Percentiles rank a stretch among this genome's conserved stretches.
These are phyloP conservation scores for Phthorimaea operculella DNA, from an alignment of 1,140 invertebrate species.

Conservation along the genomic window DNA sequence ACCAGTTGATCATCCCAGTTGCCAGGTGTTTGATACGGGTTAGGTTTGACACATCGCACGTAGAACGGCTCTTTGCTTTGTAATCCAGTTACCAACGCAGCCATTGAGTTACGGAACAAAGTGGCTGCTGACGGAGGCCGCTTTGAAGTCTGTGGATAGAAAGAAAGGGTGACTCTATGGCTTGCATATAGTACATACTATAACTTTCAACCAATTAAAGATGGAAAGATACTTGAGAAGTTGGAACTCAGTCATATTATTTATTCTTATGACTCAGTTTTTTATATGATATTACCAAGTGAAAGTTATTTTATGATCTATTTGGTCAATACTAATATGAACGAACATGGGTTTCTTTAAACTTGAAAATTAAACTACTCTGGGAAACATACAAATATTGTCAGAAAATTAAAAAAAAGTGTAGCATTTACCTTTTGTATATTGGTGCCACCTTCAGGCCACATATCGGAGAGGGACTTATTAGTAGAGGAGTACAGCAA, in stretches of 20 bases:
- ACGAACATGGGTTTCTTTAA: no score
- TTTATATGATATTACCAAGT: no score
- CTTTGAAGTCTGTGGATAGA: constrained; percentile 84
- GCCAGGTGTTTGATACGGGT: constrained; percentile 89
- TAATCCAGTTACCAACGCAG: constrained; percentile 87
- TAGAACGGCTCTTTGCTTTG: constrained; percentile 95
- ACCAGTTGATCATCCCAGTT: constrained; percentile 81
- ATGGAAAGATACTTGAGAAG: no score
- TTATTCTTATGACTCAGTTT: no score
- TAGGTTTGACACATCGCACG: constrained; percentile 96
- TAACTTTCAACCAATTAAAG: no score
- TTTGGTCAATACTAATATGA: no score
- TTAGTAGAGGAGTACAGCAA: constrained; percentile 87
- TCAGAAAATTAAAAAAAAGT: no score
- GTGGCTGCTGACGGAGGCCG: constrained; percentile 92
- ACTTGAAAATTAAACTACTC: no score
- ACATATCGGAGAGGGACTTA: constrained; percentile 85
- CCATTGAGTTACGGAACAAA: constrained; percentile 95
- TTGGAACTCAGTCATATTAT: no score
- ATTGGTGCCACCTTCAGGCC: constrained; percentile 92
- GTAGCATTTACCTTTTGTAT: constrained; percentile 88
- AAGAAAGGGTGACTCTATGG: neutral
- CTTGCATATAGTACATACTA: no score
- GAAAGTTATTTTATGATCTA: no score
- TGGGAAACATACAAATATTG: no score